These are phyloP conservation scores for Agrotis clavis DNA, from an alignment of 2,888 invertebrate species.

Conservation along the genomic window DNA sequence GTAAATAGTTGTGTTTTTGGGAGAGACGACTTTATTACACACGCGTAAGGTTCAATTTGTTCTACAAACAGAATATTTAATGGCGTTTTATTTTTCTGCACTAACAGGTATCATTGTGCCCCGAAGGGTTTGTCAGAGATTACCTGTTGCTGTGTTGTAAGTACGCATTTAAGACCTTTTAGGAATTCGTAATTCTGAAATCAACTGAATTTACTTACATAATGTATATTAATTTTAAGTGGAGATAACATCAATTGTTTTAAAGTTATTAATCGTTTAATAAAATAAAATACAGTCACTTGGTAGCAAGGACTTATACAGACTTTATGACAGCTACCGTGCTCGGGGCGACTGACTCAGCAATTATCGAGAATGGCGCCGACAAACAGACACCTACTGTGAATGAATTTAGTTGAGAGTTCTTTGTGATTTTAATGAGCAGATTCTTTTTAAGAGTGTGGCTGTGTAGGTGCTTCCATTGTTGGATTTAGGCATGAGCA, in stretches of 20 bases:
- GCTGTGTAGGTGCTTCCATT: conserved; percentile 27
- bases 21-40: background rate
- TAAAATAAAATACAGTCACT: background rate
- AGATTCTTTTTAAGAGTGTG: conserved; percentile 32
- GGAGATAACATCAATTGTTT: background rate
- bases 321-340: conserved; percentile 23
- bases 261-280: background rate
- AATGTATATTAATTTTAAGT: no score
- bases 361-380: conserved; percentile 62
- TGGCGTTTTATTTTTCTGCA: no score
- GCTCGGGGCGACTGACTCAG: conserved; percentile 63
- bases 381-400: conserved; percentile 52
- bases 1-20: background rate
- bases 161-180: no score
- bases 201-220: background rate
- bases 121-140: background rate
- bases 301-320: background rate
- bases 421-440: conserved; percentile 53
- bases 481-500: conserved; percentile 11
- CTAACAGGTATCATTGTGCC: background rate
- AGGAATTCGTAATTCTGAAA: background rate
- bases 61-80: background rate
- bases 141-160: background rate
- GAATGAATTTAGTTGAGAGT: conserved; percentile 41
- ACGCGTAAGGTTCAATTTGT: background rate